Base-by-base conservation (phyloP, 1,140 invertebrate species). In the Drosophila orosa region DNA sequence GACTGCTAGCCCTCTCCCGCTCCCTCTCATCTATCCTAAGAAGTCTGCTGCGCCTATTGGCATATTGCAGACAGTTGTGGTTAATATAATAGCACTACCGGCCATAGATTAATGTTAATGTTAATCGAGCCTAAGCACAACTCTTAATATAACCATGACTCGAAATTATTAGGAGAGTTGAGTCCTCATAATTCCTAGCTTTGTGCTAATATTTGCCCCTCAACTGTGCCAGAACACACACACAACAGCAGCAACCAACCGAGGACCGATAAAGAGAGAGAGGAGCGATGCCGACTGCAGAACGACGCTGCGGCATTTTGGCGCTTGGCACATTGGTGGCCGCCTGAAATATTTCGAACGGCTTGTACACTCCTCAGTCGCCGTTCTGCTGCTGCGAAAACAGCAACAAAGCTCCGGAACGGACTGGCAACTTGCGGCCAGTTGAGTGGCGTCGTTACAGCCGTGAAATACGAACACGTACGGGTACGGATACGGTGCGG, bases 231-330 rank as follows among this genome's bases (percentile, higher is more conserved):
- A 50, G 7, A 39, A 10, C 47, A 54, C 59, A 65, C 12, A 39
- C 15, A 45, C 9, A 61, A 31, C 39, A 44, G 17, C 29, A n/a
- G 8, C 19, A 12, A 54, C 19, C 31, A 22, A 35, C 19, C 29
- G 19, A 44, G 29, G 29, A 45, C 19, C 59, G 44, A 29, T 39
- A 66, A 48, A 31, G 65, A 68, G 61, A 52, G 45, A 62, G 29
- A 50, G 35, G 27, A 24, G 56, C 56, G 52, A 42, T 54, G 56
- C 13, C 61, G 69, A 68, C 69, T 71, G 65, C 33, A 74, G 31
- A 68, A 67, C 81, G 67, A 83, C 79, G 72, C 84, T 87, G 84
- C 83, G 83, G 80, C 83, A 83, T 77, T 87, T 83, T 89, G 79
- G 79, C 67, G 74, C 65, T 85, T 78, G 71, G 71, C 37, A 50